Conservation (phyloP, 2,797 vertebrate genomes). For the Harpagifer antarcticus region DNA sequence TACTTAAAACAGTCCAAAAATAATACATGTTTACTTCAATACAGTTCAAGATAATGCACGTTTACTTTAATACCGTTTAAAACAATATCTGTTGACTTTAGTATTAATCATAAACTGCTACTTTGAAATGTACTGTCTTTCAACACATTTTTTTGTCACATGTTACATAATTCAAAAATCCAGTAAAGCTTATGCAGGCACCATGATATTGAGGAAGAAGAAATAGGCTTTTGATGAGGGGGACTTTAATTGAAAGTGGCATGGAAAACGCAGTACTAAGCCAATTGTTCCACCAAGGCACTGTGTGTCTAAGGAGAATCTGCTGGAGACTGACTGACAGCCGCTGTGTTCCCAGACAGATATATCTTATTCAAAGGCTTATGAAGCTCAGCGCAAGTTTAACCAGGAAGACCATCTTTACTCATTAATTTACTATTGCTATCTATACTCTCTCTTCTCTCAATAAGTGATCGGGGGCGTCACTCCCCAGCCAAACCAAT, state of each 20-base stretch:
- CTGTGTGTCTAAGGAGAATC: slow-evolving; percentile 8
- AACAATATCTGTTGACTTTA: no score
- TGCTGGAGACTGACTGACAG: slow-evolving; percentile 31
- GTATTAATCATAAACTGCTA: not conserved
- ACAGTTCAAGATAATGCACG: no score
- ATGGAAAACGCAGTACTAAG: slow-evolving; percentile 15
- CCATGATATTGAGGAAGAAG: slow-evolving; percentile 22
- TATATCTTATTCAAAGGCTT: slow-evolving; percentile 18
- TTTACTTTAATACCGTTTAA: no score
- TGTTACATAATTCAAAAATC: not conserved
- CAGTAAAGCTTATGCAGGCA: slow-evolving; percentile 12
- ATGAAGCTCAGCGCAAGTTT: no score
- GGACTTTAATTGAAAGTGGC: slow-evolving; percentile 50
- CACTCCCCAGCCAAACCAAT: no score
- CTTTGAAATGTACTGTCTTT: slow-evolving; percentile 10
- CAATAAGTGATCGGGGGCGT: no score
- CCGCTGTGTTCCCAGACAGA: slow-evolving; percentile 17
- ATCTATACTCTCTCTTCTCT: no score
- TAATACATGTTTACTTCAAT: no score
- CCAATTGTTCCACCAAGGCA: slow-evolving; percentile 27
- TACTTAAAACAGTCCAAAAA: no score
- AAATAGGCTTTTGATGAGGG: slow-evolving; percentile 43
- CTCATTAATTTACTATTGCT: no score
- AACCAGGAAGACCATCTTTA: no score
- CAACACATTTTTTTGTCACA: not conserved